Base-by-base conservation (phyloP, 2,888 invertebrate species). In the Mythimna lalbum region DNA sequence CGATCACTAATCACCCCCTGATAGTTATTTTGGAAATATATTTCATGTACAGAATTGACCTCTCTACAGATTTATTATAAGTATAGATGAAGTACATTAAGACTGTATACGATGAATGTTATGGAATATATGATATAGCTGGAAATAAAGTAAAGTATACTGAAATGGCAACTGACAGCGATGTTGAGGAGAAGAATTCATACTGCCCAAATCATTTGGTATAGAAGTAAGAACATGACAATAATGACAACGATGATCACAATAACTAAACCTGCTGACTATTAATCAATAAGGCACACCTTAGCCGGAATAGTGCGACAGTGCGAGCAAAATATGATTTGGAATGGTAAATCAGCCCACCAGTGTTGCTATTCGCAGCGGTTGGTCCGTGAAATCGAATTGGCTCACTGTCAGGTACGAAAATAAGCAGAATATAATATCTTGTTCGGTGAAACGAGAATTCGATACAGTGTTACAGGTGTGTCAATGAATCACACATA, bases 381-480 rank as follows among this genome's bases (percentile, higher is more conserved):
- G 88, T 85, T 88, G 92, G 89, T 87, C 91, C 93, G 91, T 94
- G 93, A 93, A 94, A 95, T 95, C 92, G 93, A 94, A 93, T 95
- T 94, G 95, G 95, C 94, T 91, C 90, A 89, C 91, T 92, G 92
- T 93, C 95, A 93, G 93, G 89, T 90, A 93, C 94, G 89, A 93
- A 95, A 95, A 95, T 95, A 95, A 92, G 92, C 89, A 90, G 87
- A 85, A 71, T 91, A 89, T 88, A 88, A 88, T 87, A 87, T 88
- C 86, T 85, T 85, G 87, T 88, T 88, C 90, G 85, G 83, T 89
- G 88, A 90, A 91, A 91, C 83, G 84, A 82, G 86, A 91, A 87
- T 82, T 84, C 82, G 88, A 87, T 85, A 83, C 86, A 85, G 78
- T 72, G 79, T 82, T 88, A 83, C 89, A 89, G 89, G 89, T 88